A percentile compares a stretch with the other conserved stretches of the same genome.
Evolutionary conservation across 2,797 vertebrate species (phyloP).

Genomic region (Tadarida brasiliensis): DNA sequence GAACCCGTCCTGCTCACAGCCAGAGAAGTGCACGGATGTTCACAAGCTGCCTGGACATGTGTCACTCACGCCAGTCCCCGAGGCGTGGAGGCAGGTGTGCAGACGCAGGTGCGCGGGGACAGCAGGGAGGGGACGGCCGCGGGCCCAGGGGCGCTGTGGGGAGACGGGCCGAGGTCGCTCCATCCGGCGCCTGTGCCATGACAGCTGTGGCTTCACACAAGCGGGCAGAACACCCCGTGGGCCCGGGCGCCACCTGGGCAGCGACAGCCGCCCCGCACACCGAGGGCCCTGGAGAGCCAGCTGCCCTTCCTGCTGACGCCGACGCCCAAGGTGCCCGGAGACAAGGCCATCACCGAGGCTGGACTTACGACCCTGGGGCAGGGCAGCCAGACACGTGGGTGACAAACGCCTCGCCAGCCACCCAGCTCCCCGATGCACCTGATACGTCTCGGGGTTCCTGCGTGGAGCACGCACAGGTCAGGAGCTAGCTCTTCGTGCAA

Average conservation of each 20-base stretch:
- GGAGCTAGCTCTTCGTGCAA: rapidly evolving
- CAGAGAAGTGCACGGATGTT: slow-evolving; percentile 53
- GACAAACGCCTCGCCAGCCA: too few relatives aligned
- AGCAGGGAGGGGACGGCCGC: rapidly evolving
- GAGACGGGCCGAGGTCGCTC: rapidly evolving
- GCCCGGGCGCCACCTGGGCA: too few relatives aligned
- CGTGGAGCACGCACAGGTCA: rapidly evolving
- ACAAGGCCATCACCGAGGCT: not conserved
- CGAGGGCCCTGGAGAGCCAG: not conserved
- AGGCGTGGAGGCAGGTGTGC: too few relatives aligned
- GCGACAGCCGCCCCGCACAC: rapidly evolving
- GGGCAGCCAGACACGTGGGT: not conserved
- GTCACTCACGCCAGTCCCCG: not conserved
- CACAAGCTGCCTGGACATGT: slow-evolving; percentile 48
- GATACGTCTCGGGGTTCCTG: rapidly evolving
- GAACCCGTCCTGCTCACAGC: too few relatives aligned
- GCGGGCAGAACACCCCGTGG: rapidly evolving
- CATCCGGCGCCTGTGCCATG: rapidly evolving
- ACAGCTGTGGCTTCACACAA: not conserved
- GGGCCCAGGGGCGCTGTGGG: rapidly evolving
- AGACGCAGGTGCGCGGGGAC: too few relatives aligned
- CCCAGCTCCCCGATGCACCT: rapidly evolving
- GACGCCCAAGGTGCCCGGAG: not conserved
- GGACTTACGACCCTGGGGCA: too few relatives aligned
- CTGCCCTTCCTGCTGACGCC: not conserved